A percentile compares a stretch with the other conserved stretches of the same genome.
phyloP scores from a whole-genome alignment of 2,797 vertebrate species.

The Cynodonichthys magdalenae region DNA sequence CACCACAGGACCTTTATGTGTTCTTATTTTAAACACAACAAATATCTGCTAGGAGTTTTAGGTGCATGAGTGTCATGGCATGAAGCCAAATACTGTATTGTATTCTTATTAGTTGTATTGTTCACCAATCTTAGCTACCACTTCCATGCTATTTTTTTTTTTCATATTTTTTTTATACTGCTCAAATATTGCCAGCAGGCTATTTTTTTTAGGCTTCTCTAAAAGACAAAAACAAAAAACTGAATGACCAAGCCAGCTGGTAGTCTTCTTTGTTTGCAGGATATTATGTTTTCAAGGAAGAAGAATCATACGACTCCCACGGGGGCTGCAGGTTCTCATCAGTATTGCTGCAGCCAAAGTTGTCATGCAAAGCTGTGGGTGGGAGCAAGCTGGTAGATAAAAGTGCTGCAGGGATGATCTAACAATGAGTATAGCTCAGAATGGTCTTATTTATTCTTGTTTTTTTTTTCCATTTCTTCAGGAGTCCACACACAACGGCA shows the following conservation, averaged over 20 bases:
- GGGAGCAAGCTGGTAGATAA: slow-evolving; percentile 60
- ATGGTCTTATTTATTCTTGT: slow-evolving; percentile 27
- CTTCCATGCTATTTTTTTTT: slow-evolving; percentile 13
- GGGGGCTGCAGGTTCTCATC: slow-evolving; percentile 61
- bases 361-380: slow-evolving; percentile 69
- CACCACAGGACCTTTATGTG: not conserved
- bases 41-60: not conserved
- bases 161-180: not conserved
- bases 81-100: not conserved
- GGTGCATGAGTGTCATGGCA: not conserved
- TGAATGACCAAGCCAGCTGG: slow-evolving; percentile 37
- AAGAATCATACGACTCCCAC: slow-evolving; percentile 63
- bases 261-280: slow-evolving; percentile 55
- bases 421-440: slow-evolving; percentile 55
- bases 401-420: slow-evolving; percentile 63
- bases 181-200: slow-evolving; percentile 33
- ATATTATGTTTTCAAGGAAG: slow-evolving; percentile 60
- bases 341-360: slow-evolving; percentile 65
- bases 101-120: slow-evolving; percentile 4
- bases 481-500: slow-evolving; percentile 54
- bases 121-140: not conserved
- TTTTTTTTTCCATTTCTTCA: slow-evolving; percentile 41
- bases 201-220: slow-evolving; percentile 27
- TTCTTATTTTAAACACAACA: not conserved
- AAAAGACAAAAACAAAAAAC: not conserved